Evolutionary conservation across 2,888 invertebrate genomes (phyloP), one percentile per base, ranked within the genome.

Genomic region (Spilarctia lutea): DNA sequence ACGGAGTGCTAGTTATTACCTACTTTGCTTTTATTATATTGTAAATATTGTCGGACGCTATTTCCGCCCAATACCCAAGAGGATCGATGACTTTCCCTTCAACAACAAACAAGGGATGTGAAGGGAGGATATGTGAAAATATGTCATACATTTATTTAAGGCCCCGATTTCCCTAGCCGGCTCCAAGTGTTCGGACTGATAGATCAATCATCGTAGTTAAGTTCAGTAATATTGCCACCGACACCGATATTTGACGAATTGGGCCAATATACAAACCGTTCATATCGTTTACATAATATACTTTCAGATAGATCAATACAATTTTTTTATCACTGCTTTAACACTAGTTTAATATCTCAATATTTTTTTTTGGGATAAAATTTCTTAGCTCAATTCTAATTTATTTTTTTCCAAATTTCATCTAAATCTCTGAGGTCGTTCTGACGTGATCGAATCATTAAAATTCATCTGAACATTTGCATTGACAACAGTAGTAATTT

Each of bases 171-270:
- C 27, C 16, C 13, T 27, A 60, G 60, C 60, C 60, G 27, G 60
- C 60, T 13, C 2, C 30, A 48, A 33, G 20, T 48, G 20, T 68
- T 24, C 30, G 45, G 8, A 13, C 45, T 20, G 16, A 30, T 33
- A 18, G 20, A 48, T 68, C 68, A 68, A 45, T 67, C 67, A 42
- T 18, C 45, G n/a, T 20, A 66, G 66, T 30, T 67, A 45, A 30
- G 45, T 63, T 63, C 20, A 45, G 20, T 67, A n/a, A 20, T 27
- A 45, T 4, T 39, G 30, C 30, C 30, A 63, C 63, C 18, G 27
- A 27, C 68, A 45, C 45, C 30, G 20, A 18, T 45, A 68, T 68
- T 48, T 48, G 30, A n/a, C 20, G 27, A 30, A 63, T 63, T 63
- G 63, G 63, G 30, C 18, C 63, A 16, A 63, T 30, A 63, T 63